Percentiles rank a stretch among this genome's conserved stretches.
phyloP scores from a whole-genome alignment of 2,113 vertebrate genomes.

The Nibea coibor region DNA sequence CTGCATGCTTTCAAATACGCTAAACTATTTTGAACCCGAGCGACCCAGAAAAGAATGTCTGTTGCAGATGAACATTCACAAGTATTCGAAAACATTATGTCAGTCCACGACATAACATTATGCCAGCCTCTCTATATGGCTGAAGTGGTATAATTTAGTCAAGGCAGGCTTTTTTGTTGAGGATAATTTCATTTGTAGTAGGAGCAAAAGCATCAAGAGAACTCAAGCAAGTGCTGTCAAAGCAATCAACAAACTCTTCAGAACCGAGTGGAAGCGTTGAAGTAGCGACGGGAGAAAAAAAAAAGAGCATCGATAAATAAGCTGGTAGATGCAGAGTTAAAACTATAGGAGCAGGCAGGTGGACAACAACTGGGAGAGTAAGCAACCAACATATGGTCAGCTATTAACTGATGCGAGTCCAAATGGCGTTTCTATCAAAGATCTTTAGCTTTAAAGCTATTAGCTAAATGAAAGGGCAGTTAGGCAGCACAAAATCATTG shows the following conservation, averaged over 20 bases:
- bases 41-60: slow-evolving; percentile 13
- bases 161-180: slow-evolving; percentile 50
- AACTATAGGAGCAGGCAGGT: slow-evolving; percentile 17
- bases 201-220: slow-evolving; percentile 42
- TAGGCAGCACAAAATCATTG: neutral
- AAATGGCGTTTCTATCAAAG: slow-evolving; percentile 2
- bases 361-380: neutral
- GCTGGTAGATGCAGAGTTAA: slow-evolving; percentile 44
- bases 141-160: slow-evolving; percentile 54
- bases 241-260: slow-evolving; percentile 58
- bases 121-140: slow-evolving; percentile 1
- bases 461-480: neutral
- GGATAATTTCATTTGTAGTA: slow-evolving; percentile 32
- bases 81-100: slow-evolving; percentile 41
- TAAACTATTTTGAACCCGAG: slow-evolving; percentile 20
- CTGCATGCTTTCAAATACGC: slow-evolving; percentile 20
- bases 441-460: neutral
- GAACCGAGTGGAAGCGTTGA: slow-evolving; percentile 32
- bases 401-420: neutral
- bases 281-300: slow-evolving; percentile 33
- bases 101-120: slow-evolving; percentile 25
- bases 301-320: slow-evolving; percentile 30
- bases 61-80: slow-evolving; percentile 11
- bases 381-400: slow-evolving; percentile 17
- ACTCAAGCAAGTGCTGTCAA: slow-evolving; percentile 43